phyloP scores from a whole-genome alignment of 2,113 vertebrate genomes.

The Forbesichthys agassizii region DNA sequence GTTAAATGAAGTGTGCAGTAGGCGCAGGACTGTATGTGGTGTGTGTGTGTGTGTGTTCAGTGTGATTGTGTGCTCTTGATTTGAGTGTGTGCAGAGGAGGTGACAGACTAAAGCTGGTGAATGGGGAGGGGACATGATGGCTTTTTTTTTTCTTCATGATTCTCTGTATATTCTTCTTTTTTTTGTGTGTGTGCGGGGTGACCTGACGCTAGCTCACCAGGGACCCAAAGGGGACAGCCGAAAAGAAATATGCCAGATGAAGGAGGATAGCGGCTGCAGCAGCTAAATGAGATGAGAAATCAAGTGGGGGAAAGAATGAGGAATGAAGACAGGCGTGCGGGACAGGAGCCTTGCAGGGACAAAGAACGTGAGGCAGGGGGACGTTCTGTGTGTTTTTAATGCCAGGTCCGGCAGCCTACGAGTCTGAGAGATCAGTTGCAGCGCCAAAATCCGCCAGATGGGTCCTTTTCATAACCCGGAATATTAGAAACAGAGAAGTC shows the following conservation, averaged over 20 bases:
- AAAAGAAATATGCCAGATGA: constrained; percentile 78
- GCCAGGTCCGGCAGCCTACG: constrained; percentile 46
- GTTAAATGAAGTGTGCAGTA: constrained; percentile 69
- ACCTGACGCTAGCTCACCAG: constrained; percentile 84
- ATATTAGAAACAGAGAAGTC: constrained; percentile 17
- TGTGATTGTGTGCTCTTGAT: constrained; percentile 20
- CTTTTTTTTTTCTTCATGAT: constrained; percentile 21
- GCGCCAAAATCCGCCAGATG: constrained; percentile 36
- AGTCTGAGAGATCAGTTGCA: constrained; percentile 38
- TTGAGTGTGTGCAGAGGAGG: constrained; percentile 53
- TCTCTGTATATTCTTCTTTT: constrained; percentile 6
- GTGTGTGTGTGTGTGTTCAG: constrained; percentile 18
- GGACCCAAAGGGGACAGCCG: constrained; percentile 82
- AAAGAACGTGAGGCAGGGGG: constrained; percentile 34
- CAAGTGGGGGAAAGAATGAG: constrained; percentile 52
- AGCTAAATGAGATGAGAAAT: constrained; percentile 62
- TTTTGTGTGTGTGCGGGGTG: constrained; percentile 61
- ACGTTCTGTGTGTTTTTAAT: constrained; percentile 31
- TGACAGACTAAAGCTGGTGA: constrained; percentile 62
- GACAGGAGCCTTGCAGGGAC: constrained; percentile 40
- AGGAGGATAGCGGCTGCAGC: constrained; percentile 55
- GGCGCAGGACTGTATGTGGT: constrained; percentile 26
- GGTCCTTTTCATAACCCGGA: constrained; percentile 19
- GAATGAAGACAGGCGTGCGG: constrained; percentile 33
- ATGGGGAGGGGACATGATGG: constrained; percentile 44